phyloP scores from a whole-genome alignment of 2,888 invertebrate genomes.

The Amblyjoppa fuscipennis region DNA sequence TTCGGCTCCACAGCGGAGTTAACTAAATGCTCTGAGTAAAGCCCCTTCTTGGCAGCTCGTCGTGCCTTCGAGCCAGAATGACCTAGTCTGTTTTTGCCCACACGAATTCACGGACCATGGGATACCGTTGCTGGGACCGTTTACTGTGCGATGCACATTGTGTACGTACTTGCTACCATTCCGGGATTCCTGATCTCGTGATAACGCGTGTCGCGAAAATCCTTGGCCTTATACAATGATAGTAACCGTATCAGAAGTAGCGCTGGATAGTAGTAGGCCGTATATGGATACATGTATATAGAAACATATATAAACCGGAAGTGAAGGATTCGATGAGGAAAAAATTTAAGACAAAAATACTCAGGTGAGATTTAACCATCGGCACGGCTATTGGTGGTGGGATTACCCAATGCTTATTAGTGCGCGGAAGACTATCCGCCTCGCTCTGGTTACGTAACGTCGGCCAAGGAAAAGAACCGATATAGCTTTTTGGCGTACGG shows the following conservation, averaged over 20 bases:
- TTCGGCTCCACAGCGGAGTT: slow-evolving; percentile 54
- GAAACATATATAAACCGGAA: slow-evolving; percentile 27
- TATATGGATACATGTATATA: background rate
- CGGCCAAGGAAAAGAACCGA: too few species aligned
- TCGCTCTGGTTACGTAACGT: too few species aligned
- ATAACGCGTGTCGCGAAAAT: slow-evolving; percentile 63
- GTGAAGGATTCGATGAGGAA: slow-evolving; percentile 23
- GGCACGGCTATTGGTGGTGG: too few species aligned
- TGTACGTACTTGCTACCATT: slow-evolving; percentile 36
- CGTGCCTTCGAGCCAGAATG: slow-evolving; percentile 67
- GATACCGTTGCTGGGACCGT: slow-evolving; percentile 22
- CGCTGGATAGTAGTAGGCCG: background rate
- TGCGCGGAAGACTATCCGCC: too few species aligned
- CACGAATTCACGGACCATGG: slow-evolving; percentile 35
- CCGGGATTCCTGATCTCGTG: slow-evolving; percentile 62
- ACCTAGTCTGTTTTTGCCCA: slow-evolving; percentile 53
- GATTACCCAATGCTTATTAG: too few species aligned
- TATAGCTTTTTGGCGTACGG: too few species aligned
- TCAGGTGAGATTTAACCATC: background rate
- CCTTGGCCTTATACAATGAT: slow-evolving; percentile 37
- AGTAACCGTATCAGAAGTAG: slow-evolving; percentile 22
- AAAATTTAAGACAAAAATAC: slow-evolving; percentile 25
- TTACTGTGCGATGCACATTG: slow-evolving; percentile 34
- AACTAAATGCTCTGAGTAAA: slow-evolving; percentile 66
- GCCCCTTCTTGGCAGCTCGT: slow-evolving; percentile 65